Conservation (phyloP, 1,140 invertebrate genomes). For the Ephestia elutella region DNA sequence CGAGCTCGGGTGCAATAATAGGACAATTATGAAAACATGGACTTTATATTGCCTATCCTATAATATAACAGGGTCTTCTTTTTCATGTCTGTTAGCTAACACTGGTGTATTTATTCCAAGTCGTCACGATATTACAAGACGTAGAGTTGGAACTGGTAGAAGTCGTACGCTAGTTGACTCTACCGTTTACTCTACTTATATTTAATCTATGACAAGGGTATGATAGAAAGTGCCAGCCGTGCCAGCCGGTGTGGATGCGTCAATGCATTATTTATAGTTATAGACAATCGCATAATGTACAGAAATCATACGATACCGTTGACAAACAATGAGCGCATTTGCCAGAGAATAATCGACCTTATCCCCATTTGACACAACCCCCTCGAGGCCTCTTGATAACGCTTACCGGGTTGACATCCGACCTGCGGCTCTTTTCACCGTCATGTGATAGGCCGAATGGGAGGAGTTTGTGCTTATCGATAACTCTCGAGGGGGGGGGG, state of each 20-base stretch:
- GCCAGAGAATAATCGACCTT: background rate
- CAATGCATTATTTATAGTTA: background rate
- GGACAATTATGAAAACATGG: too few relatives aligned
- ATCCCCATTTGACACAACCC: background rate
- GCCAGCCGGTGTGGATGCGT: background rate
- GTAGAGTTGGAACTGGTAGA: too few relatives aligned
- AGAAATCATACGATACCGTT: conserved; percentile 16
- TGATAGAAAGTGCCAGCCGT: background rate
- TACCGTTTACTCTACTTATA: too few relatives aligned
- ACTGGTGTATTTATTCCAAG: too few relatives aligned
- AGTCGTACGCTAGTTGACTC: too few relatives aligned
- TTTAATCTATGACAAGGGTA: too few relatives aligned
- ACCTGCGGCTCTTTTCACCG: conserved; percentile 20
- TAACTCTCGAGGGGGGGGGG: conserved; percentile 9
- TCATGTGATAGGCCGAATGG: conserved; percentile 10
- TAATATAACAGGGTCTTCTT: too few relatives aligned
- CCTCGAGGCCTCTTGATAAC: conserved; percentile 6
- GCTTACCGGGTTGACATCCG: background rate
- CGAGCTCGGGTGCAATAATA: too few relatives aligned
- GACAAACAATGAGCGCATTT: conserved; percentile 4
- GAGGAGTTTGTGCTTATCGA: conserved; percentile 5
- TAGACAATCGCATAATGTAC: too few relatives aligned
- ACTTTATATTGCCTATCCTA: too few relatives aligned
- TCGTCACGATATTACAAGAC: too few relatives aligned
- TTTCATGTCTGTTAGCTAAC: too few relatives aligned